phyloP scores from a whole-genome alignment of 1,140 invertebrate species.

The Nephotettix cincticeps region DNA sequence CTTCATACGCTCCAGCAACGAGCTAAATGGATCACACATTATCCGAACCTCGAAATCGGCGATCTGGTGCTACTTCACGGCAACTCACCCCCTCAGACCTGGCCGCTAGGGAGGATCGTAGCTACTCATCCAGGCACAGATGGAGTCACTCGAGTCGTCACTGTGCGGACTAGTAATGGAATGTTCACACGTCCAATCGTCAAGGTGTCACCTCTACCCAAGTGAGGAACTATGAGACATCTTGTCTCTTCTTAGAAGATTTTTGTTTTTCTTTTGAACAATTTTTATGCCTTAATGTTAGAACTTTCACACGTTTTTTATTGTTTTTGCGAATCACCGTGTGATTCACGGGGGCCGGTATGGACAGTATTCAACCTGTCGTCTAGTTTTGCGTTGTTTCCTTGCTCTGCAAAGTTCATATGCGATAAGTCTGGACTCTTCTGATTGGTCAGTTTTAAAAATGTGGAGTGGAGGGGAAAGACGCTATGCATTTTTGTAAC shows the following conservation, averaged over 20 bases:
- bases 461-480: too few relatives aligned
- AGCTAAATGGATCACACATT: slow-evolving; percentile 38
- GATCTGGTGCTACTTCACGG: slow-evolving; percentile 37
- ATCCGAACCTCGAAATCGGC: slow-evolving; percentile 23
- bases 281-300: neutral
- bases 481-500: too few relatives aligned
- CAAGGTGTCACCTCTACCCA: slow-evolving; percentile 30
- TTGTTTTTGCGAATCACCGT: neutral
- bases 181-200: slow-evolving; percentile 30
- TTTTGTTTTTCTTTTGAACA: neutral
- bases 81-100: slow-evolving; percentile 22
- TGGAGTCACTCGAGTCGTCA: slow-evolving; percentile 34
- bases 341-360: neutral
- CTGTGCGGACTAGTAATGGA: slow-evolving; percentile 42
- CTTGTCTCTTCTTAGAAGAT: too few relatives aligned
- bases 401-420: too few relatives aligned
- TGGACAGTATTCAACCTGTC: neutral
- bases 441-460: too few relatives aligned
- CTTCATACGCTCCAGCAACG: slow-evolving; percentile 38
- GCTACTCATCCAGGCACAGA: slow-evolving; percentile 37
- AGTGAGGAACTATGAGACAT: neutral
- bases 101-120: slow-evolving; percentile 37
- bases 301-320: neutral
- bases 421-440: too few relatives aligned
- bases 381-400: too few relatives aligned